These are phyloP conservation scores for Vanessa cardui DNA, from an alignment of 2,888 invertebrate species.

Conservation along the genomic window DNA sequence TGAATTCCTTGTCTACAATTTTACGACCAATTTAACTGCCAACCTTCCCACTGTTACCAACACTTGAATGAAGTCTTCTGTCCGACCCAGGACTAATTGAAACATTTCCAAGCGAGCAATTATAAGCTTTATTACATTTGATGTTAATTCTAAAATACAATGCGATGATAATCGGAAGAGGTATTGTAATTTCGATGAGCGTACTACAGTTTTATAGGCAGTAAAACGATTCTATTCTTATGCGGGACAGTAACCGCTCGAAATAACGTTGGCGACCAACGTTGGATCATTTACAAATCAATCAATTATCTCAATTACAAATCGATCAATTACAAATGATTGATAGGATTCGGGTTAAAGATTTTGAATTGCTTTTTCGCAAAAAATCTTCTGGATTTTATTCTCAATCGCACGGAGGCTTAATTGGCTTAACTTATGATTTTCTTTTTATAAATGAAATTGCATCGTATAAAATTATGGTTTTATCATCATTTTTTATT, in stretches of 20 bases:
- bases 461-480: no score
- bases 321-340: not conserved
- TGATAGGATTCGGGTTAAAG: not conserved
- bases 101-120: constrained; percentile 27
- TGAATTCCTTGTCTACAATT: constrained; percentile 15
- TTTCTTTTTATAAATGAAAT: no score
- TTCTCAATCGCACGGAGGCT: no score
- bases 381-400: no score
- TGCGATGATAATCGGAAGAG: constrained; percentile 13
- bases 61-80: constrained; percentile 33
- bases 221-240: constrained; percentile 45
- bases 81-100: constrained; percentile 37
- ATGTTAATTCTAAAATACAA: constrained; percentile 16
- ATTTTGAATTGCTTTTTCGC: no score
- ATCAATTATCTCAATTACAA: not conserved
- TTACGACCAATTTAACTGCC: constrained; percentile 29
- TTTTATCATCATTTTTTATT: no score
- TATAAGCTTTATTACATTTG: constrained; percentile 17
- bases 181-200: constrained; percentile 35
- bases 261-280: constrained; percentile 33
- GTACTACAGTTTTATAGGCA: constrained; percentile 44
- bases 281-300: not conserved
- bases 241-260: constrained; percentile 28
- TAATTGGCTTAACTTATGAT: no score
- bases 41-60: constrained; percentile 23